Evolutionary conservation across 1,140 invertebrate genomes (phyloP), one percentile per base, ranked within the genome.

Genomic region (Schlechtendalia chinensis): DNA sequence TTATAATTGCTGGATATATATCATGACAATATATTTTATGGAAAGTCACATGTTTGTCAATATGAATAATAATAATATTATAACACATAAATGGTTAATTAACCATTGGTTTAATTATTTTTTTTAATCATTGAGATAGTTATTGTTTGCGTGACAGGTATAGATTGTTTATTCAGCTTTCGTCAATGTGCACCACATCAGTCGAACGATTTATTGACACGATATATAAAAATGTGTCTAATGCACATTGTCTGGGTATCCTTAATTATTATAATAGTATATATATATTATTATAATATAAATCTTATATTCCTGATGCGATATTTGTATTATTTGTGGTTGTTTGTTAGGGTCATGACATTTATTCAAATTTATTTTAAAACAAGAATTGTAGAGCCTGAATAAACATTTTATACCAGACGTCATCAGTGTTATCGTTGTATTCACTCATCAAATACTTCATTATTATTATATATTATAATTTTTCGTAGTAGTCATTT

Each of bases 391-490:
- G 22, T 50, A 16, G 12, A 71, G 22, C 67, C 67, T 50, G 67
- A 71, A 71, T n/a, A 71, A 71, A 71, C 45, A 71, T 22, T n/a
- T n/a, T n/a, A 45, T 50, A 50, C 45, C 39, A 39, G 67, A 71
- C 22, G 67, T 50, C 27, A 4, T 50, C 45, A 8, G 22, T 24
- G 67, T 67, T 67, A 45, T 45, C 63, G 63, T 39, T n/a, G 22
- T 11, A 67, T n/a, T 61, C 27, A 61, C 27, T 67, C 32, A 8
- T 39, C 32, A 8, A 39, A 39, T 39, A 4, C 32, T 3, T 39
- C 8, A 39, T 4, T 39, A 39, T 4, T 39, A 39, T 39, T 39
- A 4, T 39, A 39, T 39, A 39, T 4, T 39, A 39, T 39, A 8
- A 4, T 39, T 39, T 39, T 3, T 39, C 3, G 8, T 39, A 8